Evolutionary conservation across 2,797 vertebrate species (phyloP), one percentile per base, ranked within the genome.

Genomic region (Enteromius afrohamiltoni): DNA sequence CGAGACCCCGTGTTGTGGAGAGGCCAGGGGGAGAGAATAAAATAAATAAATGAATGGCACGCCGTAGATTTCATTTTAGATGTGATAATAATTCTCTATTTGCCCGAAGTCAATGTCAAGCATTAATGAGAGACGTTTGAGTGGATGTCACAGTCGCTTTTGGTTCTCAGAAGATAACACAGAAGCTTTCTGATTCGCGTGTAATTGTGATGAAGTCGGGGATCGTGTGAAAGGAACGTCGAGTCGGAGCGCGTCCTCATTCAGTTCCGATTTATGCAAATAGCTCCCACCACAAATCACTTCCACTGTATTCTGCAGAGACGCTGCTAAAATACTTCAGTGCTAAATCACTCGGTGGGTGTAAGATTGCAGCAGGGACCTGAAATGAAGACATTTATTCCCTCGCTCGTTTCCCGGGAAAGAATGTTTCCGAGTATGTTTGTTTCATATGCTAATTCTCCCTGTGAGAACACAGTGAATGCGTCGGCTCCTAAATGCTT

Each of bases 301-400:
- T 49, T 75, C 45, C 73, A 77, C 69, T 77, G 77, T 47, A 75
- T 37, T 40, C 80, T 62, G 37, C 64, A 68, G 65, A 87, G 89
- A 91, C 89, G 88, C 85, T 23, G 81, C 85, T 87, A 65, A 85
- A 86, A 47, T 74, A 77, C 71, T 75, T 79, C 79, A 70, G n/a
- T 9, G 51, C 42, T 88, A 79, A 85, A 79, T 84, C 68, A 79
- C 78, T 76, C 62, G 5, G 80, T 80, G 67, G 60, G 42, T 81
- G 80, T 55, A 81, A 29, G 60, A 64, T 17, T 67, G 73, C 80
- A 42, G 73, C 67, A 67, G 73, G 62, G 62, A 75, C 26, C 53
- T 47, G 16, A 73, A 85, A 84, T 77, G 58, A 77, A 86, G 81
- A 74, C 70, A 58, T 84, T 86, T 62, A 80, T 82, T 37, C 68